These are phyloP conservation scores for Oncorhynchus tshawytscha DNA, from an alignment of 2,113 vertebrate genomes.

Conservation along the genomic window DNA sequence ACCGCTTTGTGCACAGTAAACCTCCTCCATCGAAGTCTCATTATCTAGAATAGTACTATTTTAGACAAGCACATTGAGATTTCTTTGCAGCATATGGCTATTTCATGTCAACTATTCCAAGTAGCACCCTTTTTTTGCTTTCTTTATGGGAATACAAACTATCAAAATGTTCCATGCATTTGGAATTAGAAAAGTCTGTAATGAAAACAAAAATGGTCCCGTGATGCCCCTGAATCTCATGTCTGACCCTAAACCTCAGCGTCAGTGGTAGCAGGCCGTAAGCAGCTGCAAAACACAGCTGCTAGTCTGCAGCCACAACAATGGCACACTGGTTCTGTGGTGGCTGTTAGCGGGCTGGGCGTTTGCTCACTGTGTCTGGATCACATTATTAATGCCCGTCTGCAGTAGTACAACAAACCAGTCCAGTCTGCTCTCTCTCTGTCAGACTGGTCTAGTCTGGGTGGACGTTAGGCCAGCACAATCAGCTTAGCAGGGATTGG, in stretches of 20 bases:
- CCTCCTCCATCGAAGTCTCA: not conserved
- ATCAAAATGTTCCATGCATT: not conserved
- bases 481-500: constrained; percentile 14
- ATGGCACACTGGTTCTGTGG: constrained; percentile 7
- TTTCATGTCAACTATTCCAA: constrained; percentile 3
- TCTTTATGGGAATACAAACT: constrained; percentile 16
- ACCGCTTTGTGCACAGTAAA: not conserved
- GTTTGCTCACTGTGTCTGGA: not conserved
- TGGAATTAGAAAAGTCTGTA: not conserved
- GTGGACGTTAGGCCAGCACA: constrained; percentile 11
- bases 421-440: not conserved
- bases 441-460: not conserved
- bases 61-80: too few relatives aligned
- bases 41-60: not conserved
- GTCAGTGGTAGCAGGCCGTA: constrained; percentile 24
- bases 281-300: constrained; percentile 10
- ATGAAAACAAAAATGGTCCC: not conserved
- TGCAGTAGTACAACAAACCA: constrained; percentile 19
- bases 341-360: not conserved
- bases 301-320: constrained; percentile 25
- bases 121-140: not conserved
- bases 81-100: too few relatives aligned
- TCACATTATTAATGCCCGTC: constrained; percentile 6
- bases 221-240: not conserved
- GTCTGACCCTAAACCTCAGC: constrained; percentile 11